Base-by-base conservation (phyloP, 2,888 invertebrate species). In the Metalampra italica region DNA sequence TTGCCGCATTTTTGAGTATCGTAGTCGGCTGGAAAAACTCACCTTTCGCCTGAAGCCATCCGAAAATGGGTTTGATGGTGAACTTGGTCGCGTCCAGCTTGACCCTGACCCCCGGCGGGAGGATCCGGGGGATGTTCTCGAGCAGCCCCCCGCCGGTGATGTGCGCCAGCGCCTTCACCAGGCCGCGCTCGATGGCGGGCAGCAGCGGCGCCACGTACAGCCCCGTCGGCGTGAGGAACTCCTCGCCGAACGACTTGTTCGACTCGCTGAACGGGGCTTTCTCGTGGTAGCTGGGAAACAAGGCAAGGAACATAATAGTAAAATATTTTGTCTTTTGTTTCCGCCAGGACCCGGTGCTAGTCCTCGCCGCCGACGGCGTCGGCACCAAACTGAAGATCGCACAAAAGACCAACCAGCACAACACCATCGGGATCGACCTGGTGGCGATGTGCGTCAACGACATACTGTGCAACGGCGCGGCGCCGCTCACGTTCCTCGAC, bases 371-470 rank as follows among this genome's bases (percentile, higher is more conserved):
- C 0, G 98, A 98, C 86, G 99, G 99, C n/a, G 98, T 99, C 13
- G 99, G 99, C 45, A 98, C 98, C 0, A 99, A 99, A 80, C 91
- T 99, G 9, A 96, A 96, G 90, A 95, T 97, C 54, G 98, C 98
- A 0, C 95, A 97, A 76, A 91, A 92, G 61, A 92, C 92, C 55
- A 92, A 92, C 47, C 90, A 92, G 9, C 96, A 98, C 79, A 86
- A 91, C 54, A 94, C 95, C 0, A 93, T 99, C 53, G 99, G 99
- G 34, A 92, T 97, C 51, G 99, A 99, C 87, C 90, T 99, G 52
- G 99, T 99, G 1, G 99, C 98, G 9, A 99, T 99, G 99, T 99
- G 98, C 74, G 98, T 97, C 7, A 99, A 99, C 85, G 99, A 99
- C 80, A 94, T 99, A 43, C 90, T 99, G 32, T 97, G 97, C 56